Conservation (phyloP, 2,113 vertebrate genomes). For the Speoplatyrhinus poulsoni region DNA sequence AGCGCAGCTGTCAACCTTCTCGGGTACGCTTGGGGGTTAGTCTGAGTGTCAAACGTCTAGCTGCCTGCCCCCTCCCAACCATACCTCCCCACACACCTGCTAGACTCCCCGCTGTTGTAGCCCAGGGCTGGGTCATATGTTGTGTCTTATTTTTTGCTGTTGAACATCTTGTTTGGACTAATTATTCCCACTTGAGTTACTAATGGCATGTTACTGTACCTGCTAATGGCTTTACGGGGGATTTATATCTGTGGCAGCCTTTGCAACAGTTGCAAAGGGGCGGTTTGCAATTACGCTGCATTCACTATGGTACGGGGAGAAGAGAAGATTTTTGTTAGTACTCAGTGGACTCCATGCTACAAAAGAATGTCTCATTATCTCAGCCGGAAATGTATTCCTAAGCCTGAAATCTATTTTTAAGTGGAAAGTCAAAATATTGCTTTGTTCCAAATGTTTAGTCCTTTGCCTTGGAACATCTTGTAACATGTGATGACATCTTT, state of each 20-base stretch:
- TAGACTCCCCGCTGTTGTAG: constrained; percentile 8
- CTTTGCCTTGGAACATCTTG: not conserved
- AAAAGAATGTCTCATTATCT: not conserved
- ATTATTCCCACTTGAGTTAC: constrained; percentile 50
- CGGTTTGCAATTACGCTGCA: constrained; percentile 41
- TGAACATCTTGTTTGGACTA: constrained; percentile 50
- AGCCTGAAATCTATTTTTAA: not conserved
- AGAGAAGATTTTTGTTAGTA: constrained; percentile 7
- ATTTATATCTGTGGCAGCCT: constrained; percentile 29
- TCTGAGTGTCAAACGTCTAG: constrained; percentile 57
- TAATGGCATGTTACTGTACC: constrained; percentile 41
- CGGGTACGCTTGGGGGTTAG: constrained; percentile 44
- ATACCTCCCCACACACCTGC: constrained; percentile 46
- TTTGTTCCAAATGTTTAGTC: not conserved
- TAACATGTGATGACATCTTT: not conserved
- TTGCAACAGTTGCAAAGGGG: constrained; percentile 36
- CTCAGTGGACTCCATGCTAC: not conserved
- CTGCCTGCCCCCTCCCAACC: constrained; percentile 19
- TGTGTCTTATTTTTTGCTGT: constrained; percentile 11
- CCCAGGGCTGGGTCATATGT: constrained; percentile 43
- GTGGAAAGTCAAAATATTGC: no score
- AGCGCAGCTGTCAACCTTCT: constrained; percentile 46
- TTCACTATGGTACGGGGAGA: constrained; percentile 27
- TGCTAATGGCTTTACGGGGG: constrained; percentile 54
- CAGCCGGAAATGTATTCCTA: not conserved